Evolutionary conservation across 2,797 vertebrate genomes (phyloP).

Genomic region (Pseudomugil tenellus): DNA sequence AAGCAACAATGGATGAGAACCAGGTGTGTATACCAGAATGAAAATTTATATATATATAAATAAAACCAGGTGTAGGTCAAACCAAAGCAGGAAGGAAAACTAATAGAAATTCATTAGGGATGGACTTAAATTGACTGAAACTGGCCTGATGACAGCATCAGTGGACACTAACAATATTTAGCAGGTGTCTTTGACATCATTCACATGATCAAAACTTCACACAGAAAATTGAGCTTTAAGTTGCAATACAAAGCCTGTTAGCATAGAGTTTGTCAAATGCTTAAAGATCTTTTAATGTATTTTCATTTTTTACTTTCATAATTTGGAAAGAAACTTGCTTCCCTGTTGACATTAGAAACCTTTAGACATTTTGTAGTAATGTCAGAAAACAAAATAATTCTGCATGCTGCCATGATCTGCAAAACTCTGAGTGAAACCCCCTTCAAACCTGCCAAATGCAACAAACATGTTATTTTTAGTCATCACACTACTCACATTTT

Average conservation of each 20-base stretch:
- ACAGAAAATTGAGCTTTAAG: background rate
- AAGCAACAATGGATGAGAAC: background rate
- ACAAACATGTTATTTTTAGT: slow-evolving; percentile 52
- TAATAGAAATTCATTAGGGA: background rate
- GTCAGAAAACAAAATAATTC: background rate
- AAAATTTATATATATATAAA: background rate
- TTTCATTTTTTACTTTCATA: background rate
- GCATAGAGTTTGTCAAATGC: background rate
- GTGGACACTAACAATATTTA: background rate
- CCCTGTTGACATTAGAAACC: slow-evolving; percentile 1
- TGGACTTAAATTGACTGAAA: too few relatives aligned
- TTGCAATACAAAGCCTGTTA: background rate
- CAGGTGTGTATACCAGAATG: background rate
- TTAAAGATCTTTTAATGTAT: background rate
- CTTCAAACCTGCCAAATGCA: slow-evolving; percentile 49
- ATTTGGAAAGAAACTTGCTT: background rate
- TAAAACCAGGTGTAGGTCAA: background rate
- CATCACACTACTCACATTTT: slow-evolving; percentile 46
- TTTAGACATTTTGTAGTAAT: background rate
- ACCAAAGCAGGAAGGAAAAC: background rate
- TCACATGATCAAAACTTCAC: background rate
- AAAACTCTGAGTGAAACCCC: slow-evolving; percentile 42
- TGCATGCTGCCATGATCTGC: slow-evolving; percentile 32
- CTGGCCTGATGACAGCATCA: background rate
- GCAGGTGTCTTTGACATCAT: background rate